These are phyloP conservation scores for Gortyna flavago DNA, from an alignment of 2,888 invertebrate genomes.

Conservation along the genomic window DNA sequence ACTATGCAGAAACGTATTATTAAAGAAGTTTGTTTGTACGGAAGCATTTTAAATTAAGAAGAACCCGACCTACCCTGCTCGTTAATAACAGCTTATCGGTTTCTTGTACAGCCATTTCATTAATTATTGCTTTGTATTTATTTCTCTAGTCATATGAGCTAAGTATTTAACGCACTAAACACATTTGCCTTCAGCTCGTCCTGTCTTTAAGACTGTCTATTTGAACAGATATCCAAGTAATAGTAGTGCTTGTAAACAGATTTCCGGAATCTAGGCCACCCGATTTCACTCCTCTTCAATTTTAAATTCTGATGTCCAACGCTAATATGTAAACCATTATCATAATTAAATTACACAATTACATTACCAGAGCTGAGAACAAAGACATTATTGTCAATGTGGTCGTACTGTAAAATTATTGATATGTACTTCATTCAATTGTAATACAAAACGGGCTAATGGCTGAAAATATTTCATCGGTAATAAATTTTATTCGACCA, in stretches of 20 bases:
- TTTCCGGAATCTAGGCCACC: conserved; percentile 17
- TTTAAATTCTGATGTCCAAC: conserved; percentile 20
- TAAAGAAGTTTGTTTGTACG: too few species aligned
- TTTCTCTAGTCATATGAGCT: background rate
- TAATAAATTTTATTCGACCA: conserved; percentile 47
- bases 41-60: too few species aligned
- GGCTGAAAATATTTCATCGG: conserved; percentile 34
- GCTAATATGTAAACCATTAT: conserved; percentile 31
- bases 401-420: conserved; percentile 29
- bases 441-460: conserved; percentile 29
- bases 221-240: conserved; percentile 23
- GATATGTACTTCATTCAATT: conserved; percentile 37
- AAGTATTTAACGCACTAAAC: background rate
- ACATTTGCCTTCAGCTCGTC: background rate
- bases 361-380: conserved; percentile 25
- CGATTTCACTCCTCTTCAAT: conserved; percentile 32
- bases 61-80: too few species aligned
- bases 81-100: too few species aligned
- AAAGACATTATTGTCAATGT: conserved; percentile 34
- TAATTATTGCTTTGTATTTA: background rate
- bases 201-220: conserved; percentile 1
- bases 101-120: background rate
- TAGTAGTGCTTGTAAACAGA: conserved; percentile 37
- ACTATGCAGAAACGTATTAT: too few species aligned
- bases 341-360: conserved; percentile 39